These are phyloP conservation scores for Campoplex nolae DNA, from an alignment of 2,888 invertebrate species.

Conservation along the genomic window DNA sequence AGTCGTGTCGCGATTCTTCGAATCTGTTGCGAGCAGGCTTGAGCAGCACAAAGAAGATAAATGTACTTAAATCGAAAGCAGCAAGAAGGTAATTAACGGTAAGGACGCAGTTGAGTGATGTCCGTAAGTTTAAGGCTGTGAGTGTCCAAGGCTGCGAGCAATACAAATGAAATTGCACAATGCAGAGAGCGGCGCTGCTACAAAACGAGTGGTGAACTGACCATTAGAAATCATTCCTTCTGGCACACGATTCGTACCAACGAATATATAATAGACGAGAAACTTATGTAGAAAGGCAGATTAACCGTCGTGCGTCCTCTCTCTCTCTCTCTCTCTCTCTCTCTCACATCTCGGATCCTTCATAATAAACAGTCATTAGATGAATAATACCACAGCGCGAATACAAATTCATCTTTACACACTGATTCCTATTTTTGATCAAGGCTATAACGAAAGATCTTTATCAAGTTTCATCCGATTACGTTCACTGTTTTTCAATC, in stretches of 20 bases:
- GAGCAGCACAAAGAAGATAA: neutral
- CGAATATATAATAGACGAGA: slow-evolving; percentile 52
- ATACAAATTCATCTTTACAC: slow-evolving; percentile 39
- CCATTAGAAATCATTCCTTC: slow-evolving; percentile 76
- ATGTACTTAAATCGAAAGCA: slow-evolving; percentile 28
- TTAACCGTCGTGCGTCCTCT: slow-evolving; percentile 69
- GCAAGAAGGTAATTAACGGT: slow-evolving; percentile 74
- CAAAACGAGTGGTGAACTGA: slow-evolving; percentile 27
- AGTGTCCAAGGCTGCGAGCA: slow-evolving; percentile 76
- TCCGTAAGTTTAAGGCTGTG: slow-evolving; percentile 63
- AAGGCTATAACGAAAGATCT: slow-evolving; percentile 59
- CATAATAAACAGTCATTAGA: slow-evolving; percentile 56
- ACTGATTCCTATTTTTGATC: slow-evolving; percentile 51
- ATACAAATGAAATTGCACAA: slow-evolving; percentile 79
- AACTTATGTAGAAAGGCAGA: slow-evolving; percentile 66
- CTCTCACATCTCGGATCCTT: slow-evolving; percentile 13
- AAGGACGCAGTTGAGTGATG: slow-evolving; percentile 62
- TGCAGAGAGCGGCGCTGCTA: slow-evolving; percentile 54
- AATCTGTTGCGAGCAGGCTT: slow-evolving; percentile 29
- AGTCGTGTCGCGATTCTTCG: slow-evolving; percentile 40
- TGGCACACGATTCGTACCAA: slow-evolving; percentile 70
- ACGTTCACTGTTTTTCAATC: neutral
- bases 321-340: too few species aligned
- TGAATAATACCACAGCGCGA: slow-evolving; percentile 46
- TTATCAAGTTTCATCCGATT: slow-evolving; percentile 24